A percentile compares a stretch with the other conserved stretches of the same genome.
Conservation (phyloP, 2,888 invertebrate genomes). For the Pyrrhosoma nymphula region DNA sequence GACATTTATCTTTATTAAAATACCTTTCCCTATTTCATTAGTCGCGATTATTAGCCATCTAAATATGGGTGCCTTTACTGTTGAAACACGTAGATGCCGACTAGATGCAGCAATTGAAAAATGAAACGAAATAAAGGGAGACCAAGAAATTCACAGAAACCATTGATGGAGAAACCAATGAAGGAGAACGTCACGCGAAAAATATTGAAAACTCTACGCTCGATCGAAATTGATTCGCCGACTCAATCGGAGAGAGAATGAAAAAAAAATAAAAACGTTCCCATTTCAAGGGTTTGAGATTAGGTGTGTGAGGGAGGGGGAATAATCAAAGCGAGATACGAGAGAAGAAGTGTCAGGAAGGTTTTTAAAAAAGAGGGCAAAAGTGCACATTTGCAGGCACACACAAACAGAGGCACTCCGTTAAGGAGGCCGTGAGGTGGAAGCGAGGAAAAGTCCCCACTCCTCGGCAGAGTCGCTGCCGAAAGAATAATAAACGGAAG, state of each 20-base stretch:
- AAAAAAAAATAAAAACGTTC: neutral
- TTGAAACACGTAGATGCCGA: too few species aligned
- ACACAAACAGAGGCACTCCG: neutral
- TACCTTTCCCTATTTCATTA: too few species aligned
- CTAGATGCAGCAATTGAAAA: too few species aligned
- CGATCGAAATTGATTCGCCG: neutral
- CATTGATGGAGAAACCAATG: neutral
- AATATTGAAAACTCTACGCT: neutral
- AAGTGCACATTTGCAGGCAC: neutral
- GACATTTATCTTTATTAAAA: too few species aligned
- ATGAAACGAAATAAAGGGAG: too few species aligned
- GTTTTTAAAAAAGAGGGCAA: neutral
- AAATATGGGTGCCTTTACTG: too few species aligned
- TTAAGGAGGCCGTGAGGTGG: neutral
- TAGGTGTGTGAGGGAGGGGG: neutral
- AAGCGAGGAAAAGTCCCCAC: neutral
- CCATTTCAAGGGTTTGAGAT: neutral
- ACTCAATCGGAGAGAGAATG: neutral
- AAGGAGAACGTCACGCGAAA: neutral
- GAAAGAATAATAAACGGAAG: constrained; percentile 25
- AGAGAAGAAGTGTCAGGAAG: neutral
- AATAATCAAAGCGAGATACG: constrained; percentile 31
- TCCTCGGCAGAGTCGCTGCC: neutral
- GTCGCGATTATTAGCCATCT: too few species aligned
- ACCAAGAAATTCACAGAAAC: neutral